Base-by-base conservation (phyloP, 2,113 vertebrate species). In the Psettodes erumei region DNA sequence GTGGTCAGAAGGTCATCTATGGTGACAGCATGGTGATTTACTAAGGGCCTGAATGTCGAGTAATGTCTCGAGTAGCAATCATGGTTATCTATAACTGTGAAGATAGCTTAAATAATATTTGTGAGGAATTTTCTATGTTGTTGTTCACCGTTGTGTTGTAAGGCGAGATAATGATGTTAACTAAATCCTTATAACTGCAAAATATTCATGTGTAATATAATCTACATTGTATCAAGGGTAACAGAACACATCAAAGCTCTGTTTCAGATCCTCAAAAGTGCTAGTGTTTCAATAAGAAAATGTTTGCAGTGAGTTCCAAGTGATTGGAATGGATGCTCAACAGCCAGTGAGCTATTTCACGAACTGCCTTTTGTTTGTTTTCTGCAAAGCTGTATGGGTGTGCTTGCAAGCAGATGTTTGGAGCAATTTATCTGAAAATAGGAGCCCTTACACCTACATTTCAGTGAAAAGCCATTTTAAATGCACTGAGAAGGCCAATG, bases 341-440 rank as follows among this genome's bases (percentile, higher is more conserved):
- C 37, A 48, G 37, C 40, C 45, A 72, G 63, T 15, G 2, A 53
- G 16, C 37, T 68, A 10, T 56, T 72, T 66, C 60, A 66, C 66
- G 37, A 63, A 64, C 5, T 3, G 19, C 25, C 60, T 75, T 43
- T 48, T 63, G 67, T 43, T 59, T 79, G 1, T 40, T 70, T 13
- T 80, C 28, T 43, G 21, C 27, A 63, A 54, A 69, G 35, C 60
- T 77, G 27, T 40, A 43, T 3, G 8, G 10, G 27, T 56, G 53
- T 47, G 18, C 33, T 48, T 35, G 54, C 18, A 65, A 59, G 7
- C 51, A 61, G 35, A 47, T 62, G 65, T 71, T 75, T 66, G 56
- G 21, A 64, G 37, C 53, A 16, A 28, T 59, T 40, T 40, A 18
- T 59, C 40, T 63, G 56, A 50, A 25, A 45, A 35, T 33, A 71